Conservation (phyloP, 2,113 vertebrate genomes). For the Oryzias celebensis region DNA sequence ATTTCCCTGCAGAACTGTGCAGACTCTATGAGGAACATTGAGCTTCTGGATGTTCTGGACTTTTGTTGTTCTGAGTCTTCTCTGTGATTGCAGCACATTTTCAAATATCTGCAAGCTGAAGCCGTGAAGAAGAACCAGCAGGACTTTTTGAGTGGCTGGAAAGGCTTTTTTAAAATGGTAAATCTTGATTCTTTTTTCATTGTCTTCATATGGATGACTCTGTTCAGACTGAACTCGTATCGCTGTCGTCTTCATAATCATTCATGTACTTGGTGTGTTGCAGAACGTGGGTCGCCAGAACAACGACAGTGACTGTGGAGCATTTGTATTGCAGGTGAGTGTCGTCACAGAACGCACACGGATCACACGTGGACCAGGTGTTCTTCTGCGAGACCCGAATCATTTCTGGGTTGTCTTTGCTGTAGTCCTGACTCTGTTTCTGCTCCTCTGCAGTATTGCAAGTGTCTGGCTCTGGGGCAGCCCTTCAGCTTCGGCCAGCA, state of each 20-base stretch:
- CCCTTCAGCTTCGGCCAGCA: conserved; percentile 89
- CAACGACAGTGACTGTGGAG: conserved; percentile 93
- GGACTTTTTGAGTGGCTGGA: conserved; percentile 88
- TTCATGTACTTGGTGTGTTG: conserved; percentile 28
- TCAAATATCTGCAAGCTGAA: conserved; percentile 90
- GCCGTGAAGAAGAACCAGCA: conserved; percentile 86
- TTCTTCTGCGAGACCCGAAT: too few relatives aligned
- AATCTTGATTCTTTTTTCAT: conserved; percentile 12
- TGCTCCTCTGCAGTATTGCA: conserved; percentile 82
- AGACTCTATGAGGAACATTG: too few relatives aligned
- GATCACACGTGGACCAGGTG: too few relatives aligned
- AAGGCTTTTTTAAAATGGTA: conserved; percentile 93
- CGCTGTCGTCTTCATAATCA: neutral
- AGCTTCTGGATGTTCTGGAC: too few relatives aligned
- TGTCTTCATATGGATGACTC: neutral
- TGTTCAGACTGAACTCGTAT: neutral
- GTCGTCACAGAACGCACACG: too few relatives aligned
- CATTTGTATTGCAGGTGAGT: conserved; percentile 91
- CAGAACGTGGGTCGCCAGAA: conserved; percentile 93
- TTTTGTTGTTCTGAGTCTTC: neutral
- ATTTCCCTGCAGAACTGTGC: too few relatives aligned
- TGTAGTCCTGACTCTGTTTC: neutral
- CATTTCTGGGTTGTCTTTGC: neutral
- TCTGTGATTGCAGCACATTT: conserved; percentile 82
- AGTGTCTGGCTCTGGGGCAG: conserved; percentile 87